These are phyloP conservation scores for Rhincodon typus DNA, from an alignment of 2,797 vertebrate species.

Conservation along the genomic window DNA sequence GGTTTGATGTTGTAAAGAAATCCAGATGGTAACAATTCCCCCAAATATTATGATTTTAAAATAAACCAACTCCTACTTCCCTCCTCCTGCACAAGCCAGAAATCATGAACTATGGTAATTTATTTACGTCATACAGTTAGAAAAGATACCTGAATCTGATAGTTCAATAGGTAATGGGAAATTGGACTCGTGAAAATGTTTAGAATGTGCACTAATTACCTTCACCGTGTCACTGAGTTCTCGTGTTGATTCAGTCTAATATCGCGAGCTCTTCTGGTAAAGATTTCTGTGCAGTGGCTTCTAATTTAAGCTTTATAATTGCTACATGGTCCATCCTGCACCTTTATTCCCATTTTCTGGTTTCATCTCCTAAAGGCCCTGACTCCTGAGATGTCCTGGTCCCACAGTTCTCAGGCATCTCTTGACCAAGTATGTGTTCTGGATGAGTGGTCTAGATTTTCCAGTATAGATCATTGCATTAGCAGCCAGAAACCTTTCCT, in stretches of 20 bases:
- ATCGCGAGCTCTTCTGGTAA: neutral
- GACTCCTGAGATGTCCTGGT: neutral
- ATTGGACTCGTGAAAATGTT: neutral
- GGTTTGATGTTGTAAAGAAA: neutral
- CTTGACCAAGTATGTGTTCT: neutral
- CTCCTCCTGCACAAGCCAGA: neutral
- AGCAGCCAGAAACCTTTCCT: neutral
- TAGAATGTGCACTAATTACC: neutral
- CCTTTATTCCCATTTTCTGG: neutral
- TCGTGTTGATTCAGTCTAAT: neutral
- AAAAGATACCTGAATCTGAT: neutral
- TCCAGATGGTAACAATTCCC: neutral
- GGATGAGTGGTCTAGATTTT: neutral
- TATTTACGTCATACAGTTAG: neutral
- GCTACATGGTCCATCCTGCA: neutral
- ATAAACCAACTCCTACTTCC: slow-evolving; percentile 19
- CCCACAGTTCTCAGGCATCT: neutral
- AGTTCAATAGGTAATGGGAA: neutral
- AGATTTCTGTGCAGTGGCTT: neutral
- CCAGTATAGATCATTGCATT: neutral
- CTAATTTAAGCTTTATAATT: neutral
- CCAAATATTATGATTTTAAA: slow-evolving; percentile 23
- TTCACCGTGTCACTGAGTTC: neutral
- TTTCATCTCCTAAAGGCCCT: neutral
- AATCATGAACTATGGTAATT: neutral